These are phyloP conservation scores for Magallana nippona DNA, from an alignment of 2,888 invertebrate species.

Conservation along the genomic window DNA sequence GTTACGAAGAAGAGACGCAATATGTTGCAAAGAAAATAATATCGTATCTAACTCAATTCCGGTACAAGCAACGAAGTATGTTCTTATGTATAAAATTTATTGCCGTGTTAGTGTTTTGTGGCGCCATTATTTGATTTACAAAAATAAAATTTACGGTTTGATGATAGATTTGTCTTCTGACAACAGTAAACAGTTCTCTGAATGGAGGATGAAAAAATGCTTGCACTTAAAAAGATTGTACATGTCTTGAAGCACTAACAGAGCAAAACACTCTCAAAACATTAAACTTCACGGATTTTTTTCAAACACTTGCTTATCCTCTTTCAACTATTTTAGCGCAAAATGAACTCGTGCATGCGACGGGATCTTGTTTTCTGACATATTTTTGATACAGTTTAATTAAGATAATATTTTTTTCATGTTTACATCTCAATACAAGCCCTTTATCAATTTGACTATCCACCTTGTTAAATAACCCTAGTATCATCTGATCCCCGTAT, in stretches of 20 bases:
- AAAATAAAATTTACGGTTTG: background rate
- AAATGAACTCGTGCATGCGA: too few relatives aligned
- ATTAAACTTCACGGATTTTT: too few relatives aligned
- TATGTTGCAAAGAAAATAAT: background rate
- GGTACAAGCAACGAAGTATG: background rate
- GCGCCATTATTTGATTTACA: background rate
- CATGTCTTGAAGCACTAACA: too few relatives aligned
- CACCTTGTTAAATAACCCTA: background rate
- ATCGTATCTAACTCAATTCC: background rate
- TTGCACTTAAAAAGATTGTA: too few relatives aligned
- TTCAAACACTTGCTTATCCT: too few relatives aligned
- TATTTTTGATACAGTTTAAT: too few relatives aligned
- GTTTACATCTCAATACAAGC: too few relatives aligned
- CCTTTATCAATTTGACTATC: too few relatives aligned
- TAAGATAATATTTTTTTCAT: too few relatives aligned
- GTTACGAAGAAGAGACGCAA: conserved; percentile 10
- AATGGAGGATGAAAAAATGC: conserved; percentile 2
- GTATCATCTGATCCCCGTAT: background rate
- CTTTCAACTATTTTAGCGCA: too few relatives aligned
- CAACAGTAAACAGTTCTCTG: background rate
- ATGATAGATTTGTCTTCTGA: background rate
- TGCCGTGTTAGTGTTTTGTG: background rate
- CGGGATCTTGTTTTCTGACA: too few relatives aligned
- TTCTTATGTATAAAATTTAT: background rate
- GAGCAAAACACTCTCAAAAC: too few relatives aligned